phyloP scores from a whole-genome alignment of 2,888 invertebrate genomes.

The Mesopsocus fuscifrons region DNA sequence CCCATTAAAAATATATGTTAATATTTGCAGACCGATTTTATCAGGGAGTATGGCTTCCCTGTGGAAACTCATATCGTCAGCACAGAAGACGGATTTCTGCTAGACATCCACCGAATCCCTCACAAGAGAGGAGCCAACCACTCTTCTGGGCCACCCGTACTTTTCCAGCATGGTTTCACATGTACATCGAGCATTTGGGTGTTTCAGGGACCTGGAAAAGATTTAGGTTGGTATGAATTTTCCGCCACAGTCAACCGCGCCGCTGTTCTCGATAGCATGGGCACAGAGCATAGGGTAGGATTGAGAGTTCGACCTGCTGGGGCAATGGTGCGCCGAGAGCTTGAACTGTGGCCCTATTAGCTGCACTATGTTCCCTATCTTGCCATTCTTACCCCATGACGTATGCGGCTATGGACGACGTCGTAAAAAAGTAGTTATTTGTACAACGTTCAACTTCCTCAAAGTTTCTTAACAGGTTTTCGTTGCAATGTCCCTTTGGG shows the following conservation, averaged over 20 bases:
- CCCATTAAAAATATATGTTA: slow-evolving; percentile 3
- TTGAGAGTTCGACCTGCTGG: too few species aligned
- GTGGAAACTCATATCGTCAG: slow-evolving; percentile 13
- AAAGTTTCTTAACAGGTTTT: too few species aligned
- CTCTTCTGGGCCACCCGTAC: slow-evolving; percentile 12
- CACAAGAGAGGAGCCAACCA: slow-evolving; percentile 10
- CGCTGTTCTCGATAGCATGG: too few species aligned
- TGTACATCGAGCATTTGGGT: neutral
- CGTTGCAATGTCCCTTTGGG: too few species aligned
- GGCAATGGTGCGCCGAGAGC: too few species aligned
- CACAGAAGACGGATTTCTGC: slow-evolving; percentile 14
- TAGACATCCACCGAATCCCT: slow-evolving; percentile 15
- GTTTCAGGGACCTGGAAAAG: neutral
- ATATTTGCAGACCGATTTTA: slow-evolving; percentile 12
- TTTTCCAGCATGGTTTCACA: slow-evolving; percentile 14
- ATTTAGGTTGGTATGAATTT: neutral
- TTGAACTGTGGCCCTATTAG: too few species aligned
- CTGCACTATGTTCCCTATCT: too few species aligned
- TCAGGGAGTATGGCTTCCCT: slow-evolving; percentile 14
- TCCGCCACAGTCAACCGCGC: neutral
- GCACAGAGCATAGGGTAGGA: too few species aligned
- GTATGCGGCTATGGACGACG: too few species aligned
- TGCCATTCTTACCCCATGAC: too few species aligned
- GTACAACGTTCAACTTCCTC: too few species aligned
- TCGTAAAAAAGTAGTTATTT: too few species aligned